Evolutionary conservation across 2,888 invertebrate genomes (phyloP).

Genomic region (Smittia sp.): DNA sequence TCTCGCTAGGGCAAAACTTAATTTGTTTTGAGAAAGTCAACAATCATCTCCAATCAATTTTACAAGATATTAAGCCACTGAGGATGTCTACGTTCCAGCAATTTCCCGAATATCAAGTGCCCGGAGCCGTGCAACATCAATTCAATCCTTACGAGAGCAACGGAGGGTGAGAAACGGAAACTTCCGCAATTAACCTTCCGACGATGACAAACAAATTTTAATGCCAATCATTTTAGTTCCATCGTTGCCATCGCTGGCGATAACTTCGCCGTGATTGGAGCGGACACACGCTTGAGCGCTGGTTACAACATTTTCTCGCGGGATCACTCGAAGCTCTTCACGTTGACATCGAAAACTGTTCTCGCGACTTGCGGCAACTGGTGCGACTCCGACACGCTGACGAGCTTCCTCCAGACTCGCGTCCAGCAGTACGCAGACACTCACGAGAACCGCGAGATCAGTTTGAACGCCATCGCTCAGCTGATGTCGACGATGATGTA

Average conservation of each 20-base stretch:
- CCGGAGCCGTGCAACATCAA: constrained; percentile 54
- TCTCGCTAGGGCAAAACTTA: neutral
- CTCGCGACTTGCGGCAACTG: constrained; percentile 96
- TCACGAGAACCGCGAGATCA: constrained; percentile 82
- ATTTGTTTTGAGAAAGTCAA: too few species aligned
- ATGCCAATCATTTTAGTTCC: constrained; percentile 63
- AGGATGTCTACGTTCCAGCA: constrained; percentile 1
- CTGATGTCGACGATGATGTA: constrained; percentile 95
- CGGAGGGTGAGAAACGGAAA: constrained; percentile 63
- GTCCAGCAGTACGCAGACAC: constrained; percentile 95
- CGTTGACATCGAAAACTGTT: constrained; percentile 76
- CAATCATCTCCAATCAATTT: constrained; percentile 45
- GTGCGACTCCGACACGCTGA: constrained; percentile 93
- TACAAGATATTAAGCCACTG: neutral
- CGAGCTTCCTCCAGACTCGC: constrained; percentile 76
- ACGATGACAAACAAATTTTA: constrained; percentile 17
- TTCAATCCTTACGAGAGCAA: constrained; percentile 73
- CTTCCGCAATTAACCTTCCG: constrained; percentile 1
- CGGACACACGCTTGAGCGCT: constrained; percentile 88
- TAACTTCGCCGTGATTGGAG: constrained; percentile 91
- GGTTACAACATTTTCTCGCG: constrained; percentile 89
- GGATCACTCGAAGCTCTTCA: constrained; percentile 82
- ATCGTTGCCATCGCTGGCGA: constrained; percentile 94
- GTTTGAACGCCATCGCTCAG: constrained; percentile 89
- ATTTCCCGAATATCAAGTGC: constrained; percentile 51